phyloP scores from a whole-genome alignment of 2,113 vertebrate species.

The Limnothrissa miodon region DNA sequence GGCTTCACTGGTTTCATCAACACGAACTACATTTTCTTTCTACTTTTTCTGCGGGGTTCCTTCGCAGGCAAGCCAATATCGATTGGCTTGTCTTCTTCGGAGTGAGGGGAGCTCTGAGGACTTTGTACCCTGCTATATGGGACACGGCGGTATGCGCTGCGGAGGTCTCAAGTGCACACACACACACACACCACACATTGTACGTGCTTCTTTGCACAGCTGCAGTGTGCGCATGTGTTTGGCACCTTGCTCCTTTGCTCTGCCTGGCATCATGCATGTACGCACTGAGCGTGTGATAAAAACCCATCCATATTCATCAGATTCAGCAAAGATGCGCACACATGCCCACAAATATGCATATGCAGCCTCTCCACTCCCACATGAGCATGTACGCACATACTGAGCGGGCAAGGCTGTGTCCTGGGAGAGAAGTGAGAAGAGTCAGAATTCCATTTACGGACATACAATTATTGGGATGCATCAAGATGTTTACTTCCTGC shows the following conservation, averaged over 20 bases:
- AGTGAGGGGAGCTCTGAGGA: background rate
- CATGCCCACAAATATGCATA: background rate
- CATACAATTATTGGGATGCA: background rate
- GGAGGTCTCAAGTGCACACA: background rate
- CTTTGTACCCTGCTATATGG: background rate
- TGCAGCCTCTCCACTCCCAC: background rate
- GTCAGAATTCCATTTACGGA: background rate
- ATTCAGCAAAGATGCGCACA: background rate
- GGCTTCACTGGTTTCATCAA: too few relatives aligned
- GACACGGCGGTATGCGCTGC: background rate
- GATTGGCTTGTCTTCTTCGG: background rate
- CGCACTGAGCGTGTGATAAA: background rate
- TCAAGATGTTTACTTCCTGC: background rate
- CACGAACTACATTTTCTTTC: background rate
- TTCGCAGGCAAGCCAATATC: background rate
- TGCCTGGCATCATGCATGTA: background rate
- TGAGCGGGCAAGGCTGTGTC: background rate
- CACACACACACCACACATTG: background rate
- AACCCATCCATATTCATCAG: slow-evolving; percentile 12
- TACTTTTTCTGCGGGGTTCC: background rate
- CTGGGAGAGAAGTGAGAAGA: background rate
- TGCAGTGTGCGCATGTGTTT: background rate
- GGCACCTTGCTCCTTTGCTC: background rate
- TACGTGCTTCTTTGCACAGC: background rate
- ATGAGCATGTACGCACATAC: background rate